A percentile compares a stretch with the other conserved stretches of the same genome.
Conservation (phyloP, 2,888 invertebrate genomes). For the Mesopsocus fuscifrons region DNA sequence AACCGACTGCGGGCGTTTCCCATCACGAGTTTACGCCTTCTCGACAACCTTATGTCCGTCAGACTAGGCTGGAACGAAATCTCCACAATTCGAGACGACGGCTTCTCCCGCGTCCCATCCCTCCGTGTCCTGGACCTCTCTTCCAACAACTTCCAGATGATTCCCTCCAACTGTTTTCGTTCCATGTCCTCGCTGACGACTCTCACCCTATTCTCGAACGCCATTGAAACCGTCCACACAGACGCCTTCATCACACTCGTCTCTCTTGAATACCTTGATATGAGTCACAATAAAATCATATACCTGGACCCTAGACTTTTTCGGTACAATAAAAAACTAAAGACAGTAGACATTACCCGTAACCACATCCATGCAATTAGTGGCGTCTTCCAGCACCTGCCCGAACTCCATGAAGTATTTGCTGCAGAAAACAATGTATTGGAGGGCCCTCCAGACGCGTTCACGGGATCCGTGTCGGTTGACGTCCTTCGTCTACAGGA, state of each 20-base stretch:
- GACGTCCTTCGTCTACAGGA: conserved; percentile 71
- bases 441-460: conserved; percentile 62
- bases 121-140: conserved; percentile 65
- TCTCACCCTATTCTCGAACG: conserved; percentile 67
- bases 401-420: conserved; percentile 62
- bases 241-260: conserved; percentile 55
- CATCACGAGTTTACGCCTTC: conserved; percentile 52
- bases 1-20: conserved; percentile 74
- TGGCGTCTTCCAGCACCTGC: conserved; percentile 63
- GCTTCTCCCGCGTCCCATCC: conserved; percentile 48
- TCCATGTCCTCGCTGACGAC: conserved; percentile 62
- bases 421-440: conserved; percentile 77
- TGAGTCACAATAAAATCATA: conserved; percentile 74
- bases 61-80: conserved; percentile 40
- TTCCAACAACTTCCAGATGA: conserved; percentile 61
- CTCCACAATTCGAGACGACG: conserved; percentile 44
- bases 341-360: conserved; percentile 69
- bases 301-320: conserved; percentile 55
- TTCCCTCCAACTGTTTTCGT: conserved; percentile 58
- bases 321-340: conserved; percentile 51
- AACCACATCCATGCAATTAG: conserved; percentile 75
- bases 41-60: conserved; percentile 49
- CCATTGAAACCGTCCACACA: conserved; percentile 55
- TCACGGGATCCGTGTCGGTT: conserved; percentile 53
- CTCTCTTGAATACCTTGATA: conserved; percentile 62